Base-by-base conservation (phyloP, 2,113 vertebrate species). In the Muntiacus muntjak region DNA sequence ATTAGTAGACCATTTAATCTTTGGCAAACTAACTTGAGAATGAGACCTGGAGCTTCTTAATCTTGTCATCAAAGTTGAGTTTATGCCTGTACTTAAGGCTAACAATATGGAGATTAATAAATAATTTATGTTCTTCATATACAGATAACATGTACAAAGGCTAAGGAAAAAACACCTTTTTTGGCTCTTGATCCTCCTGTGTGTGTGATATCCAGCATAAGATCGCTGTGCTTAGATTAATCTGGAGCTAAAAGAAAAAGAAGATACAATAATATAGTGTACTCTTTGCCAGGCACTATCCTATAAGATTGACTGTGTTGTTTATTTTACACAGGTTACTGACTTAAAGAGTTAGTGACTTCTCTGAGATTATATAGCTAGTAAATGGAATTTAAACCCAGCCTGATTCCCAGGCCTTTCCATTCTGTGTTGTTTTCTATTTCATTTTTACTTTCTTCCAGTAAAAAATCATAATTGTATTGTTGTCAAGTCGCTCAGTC, bases 281-380 rank as follows among this genome's bases (percentile, higher is more conserved):
- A 91, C 11, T 92, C 62, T 91, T 90, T 91, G 81, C 81, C 23
- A 57, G 40, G n/a, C 23, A 87, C 33, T 88, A 23, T 95, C 55
- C 79, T 86, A 4, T 94, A 74, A 36, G 76, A 36, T 74, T 87
- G 40, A 74, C 40, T 74, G 12, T 87, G 13, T 58, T 89, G 54
- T 90, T 97, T 92, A 58, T 94, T 92, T 97, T 90, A 52, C 25
- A 93, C 74, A 95, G 36, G 50, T 89, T 58, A 95, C 45, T 62
- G 26, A 45, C 33, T 94, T 19, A 88, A 40, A 12, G 43, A 85
- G 28, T 19, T 83, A 28, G 12, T 91, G 83, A 83, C 19, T 95
- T 92, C 36, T 96, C 25, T 93, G 43, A 96, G 86, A 87, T 60
- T 3, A 78, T 92, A 89, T 3, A 89, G 19, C 50, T 89, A 82